A percentile compares a stretch with the other conserved stretches of the same genome.
These are phyloP conservation scores for Corvus moneduloides DNA, from an alignment of 2,113 vertebrate species.

Conservation along the genomic window DNA sequence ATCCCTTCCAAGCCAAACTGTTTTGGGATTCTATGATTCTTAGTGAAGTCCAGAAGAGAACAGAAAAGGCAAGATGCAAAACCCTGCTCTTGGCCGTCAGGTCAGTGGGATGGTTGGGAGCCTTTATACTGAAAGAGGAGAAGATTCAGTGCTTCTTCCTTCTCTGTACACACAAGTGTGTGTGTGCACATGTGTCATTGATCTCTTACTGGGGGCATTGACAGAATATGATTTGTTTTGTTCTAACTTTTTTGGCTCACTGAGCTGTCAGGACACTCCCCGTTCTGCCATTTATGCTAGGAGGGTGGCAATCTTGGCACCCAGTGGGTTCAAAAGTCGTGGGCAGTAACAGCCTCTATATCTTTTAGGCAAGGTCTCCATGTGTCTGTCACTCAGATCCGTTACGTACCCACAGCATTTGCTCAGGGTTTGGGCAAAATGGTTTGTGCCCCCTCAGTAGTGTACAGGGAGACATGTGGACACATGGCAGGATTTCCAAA, in stretches of 20 bases:
- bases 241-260: background rate
- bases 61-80: background rate
- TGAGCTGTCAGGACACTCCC: background rate
- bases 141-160: background rate
- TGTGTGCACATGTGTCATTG: rapidly evolving
- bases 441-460: rapidly evolving
- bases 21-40: background rate
- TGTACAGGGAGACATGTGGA: rapidly evolving
- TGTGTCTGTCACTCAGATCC: background rate
- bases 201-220: background rate
- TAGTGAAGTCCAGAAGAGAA: background rate
- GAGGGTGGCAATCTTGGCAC: background rate
- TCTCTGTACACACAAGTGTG: background rate
- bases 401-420: background rate
- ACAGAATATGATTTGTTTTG: background rate
- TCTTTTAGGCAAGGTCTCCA: background rate
- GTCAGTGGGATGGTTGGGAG: background rate
- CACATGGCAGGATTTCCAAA: background rate
- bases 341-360: background rate
- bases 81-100: background rate
- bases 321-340: background rate
- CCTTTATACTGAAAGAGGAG: background rate
- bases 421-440: background rate
- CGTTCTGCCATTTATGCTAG: background rate
- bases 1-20: background rate